Conservation (phyloP, 1,140 invertebrate species). For the Drosophila paulistorum region DNA sequence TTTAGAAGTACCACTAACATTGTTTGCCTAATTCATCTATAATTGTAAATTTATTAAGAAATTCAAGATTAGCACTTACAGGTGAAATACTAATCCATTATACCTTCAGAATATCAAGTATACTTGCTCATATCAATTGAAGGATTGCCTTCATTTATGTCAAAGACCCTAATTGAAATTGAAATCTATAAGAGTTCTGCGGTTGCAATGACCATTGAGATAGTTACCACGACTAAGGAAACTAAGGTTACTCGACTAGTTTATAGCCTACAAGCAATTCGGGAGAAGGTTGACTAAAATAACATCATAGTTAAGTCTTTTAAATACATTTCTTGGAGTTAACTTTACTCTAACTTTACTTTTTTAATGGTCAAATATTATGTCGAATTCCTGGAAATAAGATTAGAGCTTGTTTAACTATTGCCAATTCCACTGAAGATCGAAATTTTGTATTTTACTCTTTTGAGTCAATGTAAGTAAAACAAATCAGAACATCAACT, state of each 20-base stretch:
- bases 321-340: no score
- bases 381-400: no score
- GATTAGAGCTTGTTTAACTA: no score
- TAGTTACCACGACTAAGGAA: not conserved
- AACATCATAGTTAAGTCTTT: no score
- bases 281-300: no score
- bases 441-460: no score
- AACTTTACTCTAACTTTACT: no score
- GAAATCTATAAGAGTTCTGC: constrained; percentile 13
- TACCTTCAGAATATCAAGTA: not conserved
- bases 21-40: constrained; percentile 1
- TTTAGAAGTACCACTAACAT: not conserved
- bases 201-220: not conserved
- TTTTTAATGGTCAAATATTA: no score
- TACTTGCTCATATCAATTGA: not conserved
- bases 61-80: not conserved
- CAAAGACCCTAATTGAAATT: constrained; percentile 4
- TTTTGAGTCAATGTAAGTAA: no score
- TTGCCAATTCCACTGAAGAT: no score
- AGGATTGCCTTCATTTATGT: not conserved
- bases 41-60: not conserved
- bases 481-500: no score
- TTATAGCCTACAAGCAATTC: not conserved
- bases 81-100: constrained; percentile 3
- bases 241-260: not conserved